These are phyloP conservation scores for Pogonomyrmex barbatus DNA, from an alignment of 1,140 invertebrate genomes.

Conservation along the genomic window DNA sequence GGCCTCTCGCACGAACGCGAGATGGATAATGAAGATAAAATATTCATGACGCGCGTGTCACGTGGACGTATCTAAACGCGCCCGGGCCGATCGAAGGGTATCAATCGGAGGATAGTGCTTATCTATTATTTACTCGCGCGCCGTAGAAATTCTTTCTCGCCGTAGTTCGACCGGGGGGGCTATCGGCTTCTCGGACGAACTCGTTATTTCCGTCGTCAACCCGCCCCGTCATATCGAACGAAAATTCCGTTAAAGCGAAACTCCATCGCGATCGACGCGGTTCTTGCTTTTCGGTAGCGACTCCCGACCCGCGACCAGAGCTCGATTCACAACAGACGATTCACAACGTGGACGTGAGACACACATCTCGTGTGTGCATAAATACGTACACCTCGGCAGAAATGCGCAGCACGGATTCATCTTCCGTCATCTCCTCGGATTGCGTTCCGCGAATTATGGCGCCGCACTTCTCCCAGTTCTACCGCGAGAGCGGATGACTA, in stretches of 20 bases:
- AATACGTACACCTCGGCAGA: conserved; percentile 6
- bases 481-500: conserved; percentile 58
- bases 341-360: no score
- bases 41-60: conserved; percentile 11
- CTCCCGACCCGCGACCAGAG: no score
- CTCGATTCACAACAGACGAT: no score
- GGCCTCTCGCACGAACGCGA: background rate
- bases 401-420: conserved; percentile 29
- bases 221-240: background rate
- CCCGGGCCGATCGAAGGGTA: conserved; percentile 12
- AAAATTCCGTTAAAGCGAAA: background rate
- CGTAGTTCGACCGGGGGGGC: background rate
- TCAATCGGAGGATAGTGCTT: conserved; percentile 24
- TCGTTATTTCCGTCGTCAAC: background rate
- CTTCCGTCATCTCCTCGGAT: conserved; percentile 56
- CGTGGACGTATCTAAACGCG: background rate
- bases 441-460: conserved; percentile 62
- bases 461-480: background rate
- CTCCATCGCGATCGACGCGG: no score
- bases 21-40: conserved; percentile 40
- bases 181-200: background rate
- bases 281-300: no score
- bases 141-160: background rate
- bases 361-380: no score
- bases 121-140: background rate